Conservation (phyloP, 2,113 vertebrate species). For the Bubalus kerabau region DNA sequence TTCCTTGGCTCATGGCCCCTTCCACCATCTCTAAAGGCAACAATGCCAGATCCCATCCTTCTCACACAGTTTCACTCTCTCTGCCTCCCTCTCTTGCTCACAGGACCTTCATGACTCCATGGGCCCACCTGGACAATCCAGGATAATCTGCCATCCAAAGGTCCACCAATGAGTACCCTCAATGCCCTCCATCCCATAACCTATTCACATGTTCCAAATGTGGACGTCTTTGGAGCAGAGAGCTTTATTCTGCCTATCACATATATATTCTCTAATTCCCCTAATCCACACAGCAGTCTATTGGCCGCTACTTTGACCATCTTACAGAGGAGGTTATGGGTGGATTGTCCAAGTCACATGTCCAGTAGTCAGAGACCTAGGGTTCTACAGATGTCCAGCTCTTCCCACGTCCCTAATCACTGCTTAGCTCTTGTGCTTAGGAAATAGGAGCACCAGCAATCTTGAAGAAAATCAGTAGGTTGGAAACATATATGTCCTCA, state of each 20-base stretch:
- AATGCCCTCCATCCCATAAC: too few species aligned
- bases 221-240: too few species aligned
- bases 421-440: too few species aligned
- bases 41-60: fast-evolving
- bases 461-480: background rate
- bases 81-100: background rate
- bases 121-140: too few species aligned
- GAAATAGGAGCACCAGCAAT: background rate
- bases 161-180: background rate
- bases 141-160: too few species aligned
- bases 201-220: background rate
- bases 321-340: background rate
- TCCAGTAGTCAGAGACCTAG: background rate
- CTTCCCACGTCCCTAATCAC: too few species aligned
- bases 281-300: background rate
- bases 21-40: background rate
- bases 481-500: fast-evolving
- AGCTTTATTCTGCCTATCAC: too few species aligned
- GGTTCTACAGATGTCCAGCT: background rate
- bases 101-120: background rate
- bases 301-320: fast-evolving
- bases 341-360: background rate
- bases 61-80: background rate
- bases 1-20: background rate
- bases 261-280: fast-evolving